Percentiles rank a stretch among this genome's conserved stretches.
Evolutionary conservation across 2,113 vertebrate species (phyloP).

Genomic region (Ursus arctos): DNA sequence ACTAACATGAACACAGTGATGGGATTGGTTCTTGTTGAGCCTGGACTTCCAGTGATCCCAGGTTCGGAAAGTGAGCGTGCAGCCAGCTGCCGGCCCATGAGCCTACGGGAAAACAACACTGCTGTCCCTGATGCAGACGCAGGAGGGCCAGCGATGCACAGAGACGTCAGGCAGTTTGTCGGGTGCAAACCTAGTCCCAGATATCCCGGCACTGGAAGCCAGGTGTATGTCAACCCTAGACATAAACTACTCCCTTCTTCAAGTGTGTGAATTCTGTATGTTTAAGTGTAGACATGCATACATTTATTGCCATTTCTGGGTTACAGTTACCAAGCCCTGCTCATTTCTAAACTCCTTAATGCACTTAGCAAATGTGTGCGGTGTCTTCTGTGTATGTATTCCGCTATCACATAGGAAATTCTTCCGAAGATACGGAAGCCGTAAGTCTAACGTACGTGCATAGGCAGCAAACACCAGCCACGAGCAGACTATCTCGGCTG

Average conservation of each 20-base stretch:
- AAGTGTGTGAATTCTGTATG: neutral
- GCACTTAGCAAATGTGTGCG: conserved; percentile 58
- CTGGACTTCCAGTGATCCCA: neutral
- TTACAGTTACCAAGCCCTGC: conserved; percentile 59
- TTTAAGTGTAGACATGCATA: conserved; percentile 46
- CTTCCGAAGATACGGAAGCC: conserved; percentile 73
- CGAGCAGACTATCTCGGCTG: neutral
- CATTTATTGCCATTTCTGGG: conserved; percentile 66
- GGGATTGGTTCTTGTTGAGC: too few species aligned
- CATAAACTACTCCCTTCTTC: neutral
- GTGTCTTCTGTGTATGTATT: conserved; percentile 41
- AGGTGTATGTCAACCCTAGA: rapidly evolving
- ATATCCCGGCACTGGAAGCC: rapidly evolving
- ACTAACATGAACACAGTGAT: rapidly evolving
- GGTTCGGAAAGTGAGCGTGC: neutral
- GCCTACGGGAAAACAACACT: neutral
- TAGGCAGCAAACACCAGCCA: conserved; percentile 29
- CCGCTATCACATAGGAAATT: neutral
- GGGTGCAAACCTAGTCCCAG: rapidly evolving
- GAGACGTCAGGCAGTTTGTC: rapidly evolving
- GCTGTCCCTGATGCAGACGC: rapidly evolving
- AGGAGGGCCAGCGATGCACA: rapidly evolving
- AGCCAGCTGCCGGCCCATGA: neutral
- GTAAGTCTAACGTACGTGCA: conserved; percentile 66
- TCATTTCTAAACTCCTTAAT: conserved; percentile 70